phyloP scores from a whole-genome alignment of 2,888 invertebrate species.

The Chironomus tentans region DNA sequence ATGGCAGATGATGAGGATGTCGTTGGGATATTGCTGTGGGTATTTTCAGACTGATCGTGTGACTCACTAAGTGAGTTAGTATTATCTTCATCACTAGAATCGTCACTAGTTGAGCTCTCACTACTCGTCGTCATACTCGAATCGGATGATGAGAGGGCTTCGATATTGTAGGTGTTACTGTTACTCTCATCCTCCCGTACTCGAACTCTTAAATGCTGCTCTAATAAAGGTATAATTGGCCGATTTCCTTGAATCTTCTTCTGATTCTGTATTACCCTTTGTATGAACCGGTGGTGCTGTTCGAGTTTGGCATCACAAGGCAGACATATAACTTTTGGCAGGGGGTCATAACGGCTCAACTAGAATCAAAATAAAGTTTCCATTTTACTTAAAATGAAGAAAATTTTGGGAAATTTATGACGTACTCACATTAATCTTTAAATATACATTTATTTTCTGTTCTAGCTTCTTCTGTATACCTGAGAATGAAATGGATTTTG shows the following conservation, averaged over 20 bases:
- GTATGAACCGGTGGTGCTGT: constrained; percentile 22
- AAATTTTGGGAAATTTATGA: not conserved
- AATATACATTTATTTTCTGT: constrained; percentile 22
- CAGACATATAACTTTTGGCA: constrained; percentile 10
- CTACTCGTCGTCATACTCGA: not conserved
- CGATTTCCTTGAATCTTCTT: constrained; percentile 17
- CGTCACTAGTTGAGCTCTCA: not conserved
- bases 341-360: constrained; percentile 10
- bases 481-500: no score
- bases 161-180: constrained; percentile 13
- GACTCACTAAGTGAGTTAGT: not conserved
- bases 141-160: constrained; percentile 1
- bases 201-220: constrained; percentile 14
- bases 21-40: no score
- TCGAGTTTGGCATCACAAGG: constrained; percentile 16
- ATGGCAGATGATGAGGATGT: no score
- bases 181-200: not conserved
- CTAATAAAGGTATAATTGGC: constrained; percentile 1
- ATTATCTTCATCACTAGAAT: not conserved
- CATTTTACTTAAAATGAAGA: not conserved
- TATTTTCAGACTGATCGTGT: no score
- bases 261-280: constrained; percentile 19
- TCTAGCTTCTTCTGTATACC: constrained; percentile 14
- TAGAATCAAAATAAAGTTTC: not conserved
- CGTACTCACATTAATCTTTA: constrained; percentile 17